Evolutionary conservation across 2,797 vertebrate genomes (phyloP).

Genomic region (Vireo griseus): DNA sequence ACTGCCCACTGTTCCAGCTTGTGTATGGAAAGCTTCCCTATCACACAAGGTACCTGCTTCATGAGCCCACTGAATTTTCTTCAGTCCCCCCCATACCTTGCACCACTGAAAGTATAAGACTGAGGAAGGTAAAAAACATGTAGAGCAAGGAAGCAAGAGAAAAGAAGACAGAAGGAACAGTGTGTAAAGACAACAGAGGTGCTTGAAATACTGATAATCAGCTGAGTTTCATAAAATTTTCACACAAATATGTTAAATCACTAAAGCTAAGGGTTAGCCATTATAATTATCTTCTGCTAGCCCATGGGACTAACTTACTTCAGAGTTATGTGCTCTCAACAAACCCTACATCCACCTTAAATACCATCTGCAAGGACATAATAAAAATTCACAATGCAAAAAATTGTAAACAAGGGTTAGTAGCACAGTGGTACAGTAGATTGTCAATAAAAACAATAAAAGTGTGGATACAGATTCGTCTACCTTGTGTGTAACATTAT

Average conservation of each 20-base stretch:
- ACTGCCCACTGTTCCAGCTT: neutral
- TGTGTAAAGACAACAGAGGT: neutral
- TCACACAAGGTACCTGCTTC: neutral
- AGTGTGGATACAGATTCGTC: constrained; percentile 60
- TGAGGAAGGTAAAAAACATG: neutral
- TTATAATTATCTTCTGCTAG: constrained; percentile 54
- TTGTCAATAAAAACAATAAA: constrained; percentile 74
- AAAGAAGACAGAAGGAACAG: neutral
- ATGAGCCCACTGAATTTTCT: neutral
- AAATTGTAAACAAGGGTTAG: constrained; percentile 75
- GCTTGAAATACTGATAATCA: constrained; percentile 23
- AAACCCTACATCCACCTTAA: constrained; percentile 63
- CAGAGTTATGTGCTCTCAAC: constrained; percentile 54
- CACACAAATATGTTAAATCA: constrained; percentile 54
- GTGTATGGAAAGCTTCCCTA: neutral
- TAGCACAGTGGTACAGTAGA: constrained; percentile 77
- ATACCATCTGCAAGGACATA: constrained; percentile 59
- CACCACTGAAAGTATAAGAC: neutral
- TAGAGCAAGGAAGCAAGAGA: neutral
- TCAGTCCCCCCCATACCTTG: neutral
- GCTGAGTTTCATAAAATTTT: constrained; percentile 24
- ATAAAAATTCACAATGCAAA: constrained; percentile 62
- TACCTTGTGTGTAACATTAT: constrained; percentile 62
- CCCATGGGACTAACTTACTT: constrained; percentile 51
- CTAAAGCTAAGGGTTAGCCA: constrained; percentile 38